phyloP scores from a whole-genome alignment of 2,113 vertebrate species.

The Sphaerodactylus townsendi region DNA sequence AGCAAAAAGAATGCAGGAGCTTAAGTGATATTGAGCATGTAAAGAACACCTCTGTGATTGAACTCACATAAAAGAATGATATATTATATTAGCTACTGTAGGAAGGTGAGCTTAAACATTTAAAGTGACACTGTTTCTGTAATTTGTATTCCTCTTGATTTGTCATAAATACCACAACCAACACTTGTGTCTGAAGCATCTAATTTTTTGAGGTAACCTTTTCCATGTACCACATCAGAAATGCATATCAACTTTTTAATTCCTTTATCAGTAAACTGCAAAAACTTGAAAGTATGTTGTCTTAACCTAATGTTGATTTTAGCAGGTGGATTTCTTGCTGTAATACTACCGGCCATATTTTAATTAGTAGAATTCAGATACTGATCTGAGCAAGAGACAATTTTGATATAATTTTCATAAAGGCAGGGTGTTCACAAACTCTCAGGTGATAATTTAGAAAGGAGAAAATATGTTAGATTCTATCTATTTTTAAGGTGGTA shows the following conservation, averaged over 20 bases:
- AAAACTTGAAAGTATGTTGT: not conserved
- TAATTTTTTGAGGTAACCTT: not conserved
- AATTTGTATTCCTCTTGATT: not conserved
- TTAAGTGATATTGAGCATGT: not conserved
- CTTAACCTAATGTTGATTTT: not conserved
- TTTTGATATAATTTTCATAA: no score
- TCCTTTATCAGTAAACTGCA: not conserved
- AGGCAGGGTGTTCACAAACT: no score
- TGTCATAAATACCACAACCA: not conserved
- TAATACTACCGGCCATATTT: not conserved
- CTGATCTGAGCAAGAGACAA: no score
- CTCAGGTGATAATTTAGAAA: not conserved
- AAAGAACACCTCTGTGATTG: not conserved
- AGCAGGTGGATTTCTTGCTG: not conserved
- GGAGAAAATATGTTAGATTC: not conserved
- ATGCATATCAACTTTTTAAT: not conserved
- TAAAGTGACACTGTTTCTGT: not conserved
- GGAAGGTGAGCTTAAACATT: not conserved
- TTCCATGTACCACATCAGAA: not conserved
- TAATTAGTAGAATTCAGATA: not conserved
- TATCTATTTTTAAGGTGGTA: not conserved
- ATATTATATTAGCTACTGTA: not conserved
- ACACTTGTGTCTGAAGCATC: not conserved
- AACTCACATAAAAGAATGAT: constrained; percentile 1
- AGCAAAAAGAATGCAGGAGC: not conserved